Evolutionary conservation across 2,113 vertebrate species (phyloP), one percentile per base, ranked within the genome.

Genomic region (Scophthalmus maximus): DNA sequence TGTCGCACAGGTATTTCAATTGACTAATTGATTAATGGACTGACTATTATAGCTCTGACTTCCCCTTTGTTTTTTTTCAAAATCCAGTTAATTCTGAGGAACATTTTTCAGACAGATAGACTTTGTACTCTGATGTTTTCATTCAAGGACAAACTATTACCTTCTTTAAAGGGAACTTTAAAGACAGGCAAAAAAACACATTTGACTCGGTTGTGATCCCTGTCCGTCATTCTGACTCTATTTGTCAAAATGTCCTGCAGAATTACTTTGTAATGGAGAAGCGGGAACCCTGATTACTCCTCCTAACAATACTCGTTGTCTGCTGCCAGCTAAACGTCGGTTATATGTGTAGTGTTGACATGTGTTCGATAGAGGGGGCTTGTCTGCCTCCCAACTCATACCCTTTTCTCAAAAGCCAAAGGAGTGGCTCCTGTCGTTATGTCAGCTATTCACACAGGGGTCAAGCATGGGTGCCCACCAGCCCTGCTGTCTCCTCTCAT

Each of bases 371-470:
- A 68, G 73, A 62, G 38, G 12, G 2, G 32, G 53, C 68, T 79
- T 78, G 76, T 80, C 57, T 15, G 49, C 46, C 55, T 85, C 64
- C 65, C 62, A 70, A 73, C 69, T 67, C 32, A 0, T 70, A 75
- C 49, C 65, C 68, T 80, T 79, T 83, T 59, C 56, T 78, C 50
- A 64, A 53, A 72, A 73, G 63, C 85, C 78, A 89, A 76, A 81
- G 40, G 60, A 74, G 32, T 53, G 67, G 26, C 57, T 78, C 75
- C 63, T 80, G 75, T 76, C 62, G 56, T 64, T 85, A 6, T 69
- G 52, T 79, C 85, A 73, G 82, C 38, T 57, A 30, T 86, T 83
- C 90, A 79, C 17, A 38, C 34, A 50, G 80, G 79, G 89, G 87
- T 89, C 84, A 88, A 75, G 79, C 78, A 81, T 79, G 73, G 78